These are phyloP conservation scores for Eupithecia subfuscata DNA, from an alignment of 2,888 invertebrate species.

Conservation along the genomic window DNA sequence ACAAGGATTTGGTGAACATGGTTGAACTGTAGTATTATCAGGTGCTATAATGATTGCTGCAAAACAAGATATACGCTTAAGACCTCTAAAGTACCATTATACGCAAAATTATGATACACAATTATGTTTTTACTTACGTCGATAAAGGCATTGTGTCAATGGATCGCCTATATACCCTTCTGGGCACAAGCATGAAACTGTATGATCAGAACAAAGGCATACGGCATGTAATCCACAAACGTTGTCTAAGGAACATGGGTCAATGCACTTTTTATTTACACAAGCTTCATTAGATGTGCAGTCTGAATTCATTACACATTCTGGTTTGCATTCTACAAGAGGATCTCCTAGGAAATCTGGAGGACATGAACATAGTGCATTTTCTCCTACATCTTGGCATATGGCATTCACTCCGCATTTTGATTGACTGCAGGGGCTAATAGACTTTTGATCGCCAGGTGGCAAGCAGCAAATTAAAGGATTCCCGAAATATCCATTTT, in stretches of 20 bases:
- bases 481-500: constrained; percentile 89
- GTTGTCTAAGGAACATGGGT: constrained; percentile 88
- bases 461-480: constrained; percentile 89
- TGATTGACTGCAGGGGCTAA: constrained; percentile 88
- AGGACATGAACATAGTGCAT: constrained; percentile 91
- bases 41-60: constrained; percentile 80
- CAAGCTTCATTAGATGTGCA: constrained; percentile 90
- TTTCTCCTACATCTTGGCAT: constrained; percentile 87
- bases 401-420: constrained; percentile 92
- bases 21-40: constrained; percentile 86
- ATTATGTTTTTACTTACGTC: constrained; percentile 68
- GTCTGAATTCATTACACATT: constrained; percentile 93
- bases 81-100: neutral
- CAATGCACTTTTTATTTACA: constrained; percentile 88
- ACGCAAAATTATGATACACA: neutral
- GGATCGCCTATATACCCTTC: constrained; percentile 92
- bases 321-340: constrained; percentile 89
- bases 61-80: constrained; percentile 7
- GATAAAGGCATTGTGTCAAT: constrained; percentile 88
- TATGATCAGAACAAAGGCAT: constrained; percentile 91
- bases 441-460: constrained; percentile 79
- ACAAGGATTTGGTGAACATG: constrained; percentile 92
- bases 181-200: constrained; percentile 91
- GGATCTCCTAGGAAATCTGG: constrained; percentile 92
- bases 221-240: constrained; percentile 92